Evolutionary conservation across 2,888 invertebrate genomes (phyloP).

Genomic region (Apamea epomidion): DNA sequence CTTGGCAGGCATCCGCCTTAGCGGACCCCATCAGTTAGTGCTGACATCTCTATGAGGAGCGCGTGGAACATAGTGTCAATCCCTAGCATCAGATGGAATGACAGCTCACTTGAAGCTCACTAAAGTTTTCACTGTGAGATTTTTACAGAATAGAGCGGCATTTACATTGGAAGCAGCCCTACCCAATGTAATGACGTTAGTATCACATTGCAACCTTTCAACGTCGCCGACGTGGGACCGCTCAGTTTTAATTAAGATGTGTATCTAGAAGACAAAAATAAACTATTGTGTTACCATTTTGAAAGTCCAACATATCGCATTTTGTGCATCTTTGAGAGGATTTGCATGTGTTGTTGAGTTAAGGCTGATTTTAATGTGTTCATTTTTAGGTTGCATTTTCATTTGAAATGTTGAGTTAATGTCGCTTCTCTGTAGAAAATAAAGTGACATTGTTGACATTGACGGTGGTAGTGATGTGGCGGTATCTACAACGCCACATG

Average conservation of each 20-base stretch:
- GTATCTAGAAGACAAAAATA: constrained; percentile 42
- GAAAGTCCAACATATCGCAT: constrained; percentile 38
- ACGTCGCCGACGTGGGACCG: constrained; percentile 28
- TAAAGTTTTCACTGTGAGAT: neutral
- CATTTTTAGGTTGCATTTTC: neutral
- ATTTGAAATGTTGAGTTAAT: too few relatives aligned
- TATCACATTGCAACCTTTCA: constrained; percentile 51
- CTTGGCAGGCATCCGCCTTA: too few relatives aligned
- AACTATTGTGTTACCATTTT: constrained; percentile 52
- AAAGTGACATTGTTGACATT: too few relatives aligned
- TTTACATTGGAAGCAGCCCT: constrained; percentile 35
- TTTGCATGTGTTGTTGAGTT: neutral
- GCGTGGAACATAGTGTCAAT: too few relatives aligned
- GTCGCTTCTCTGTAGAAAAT: too few relatives aligned
- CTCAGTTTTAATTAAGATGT: constrained; percentile 56
- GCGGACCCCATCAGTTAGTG: too few relatives aligned
- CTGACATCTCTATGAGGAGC: too few relatives aligned
- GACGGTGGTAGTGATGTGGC: too few relatives aligned
- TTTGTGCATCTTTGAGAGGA: constrained; percentile 9
- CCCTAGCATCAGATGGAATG: too few relatives aligned
- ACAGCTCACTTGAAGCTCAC: too few relatives aligned
- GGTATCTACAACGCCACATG: too few relatives aligned
- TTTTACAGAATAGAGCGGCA: neutral
- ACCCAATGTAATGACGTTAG: neutral
- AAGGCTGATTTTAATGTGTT: too few relatives aligned